These are phyloP conservation scores for Proctacanthus coquilletti DNA, from an alignment of 1,140 invertebrate genomes.

Conservation along the genomic window DNA sequence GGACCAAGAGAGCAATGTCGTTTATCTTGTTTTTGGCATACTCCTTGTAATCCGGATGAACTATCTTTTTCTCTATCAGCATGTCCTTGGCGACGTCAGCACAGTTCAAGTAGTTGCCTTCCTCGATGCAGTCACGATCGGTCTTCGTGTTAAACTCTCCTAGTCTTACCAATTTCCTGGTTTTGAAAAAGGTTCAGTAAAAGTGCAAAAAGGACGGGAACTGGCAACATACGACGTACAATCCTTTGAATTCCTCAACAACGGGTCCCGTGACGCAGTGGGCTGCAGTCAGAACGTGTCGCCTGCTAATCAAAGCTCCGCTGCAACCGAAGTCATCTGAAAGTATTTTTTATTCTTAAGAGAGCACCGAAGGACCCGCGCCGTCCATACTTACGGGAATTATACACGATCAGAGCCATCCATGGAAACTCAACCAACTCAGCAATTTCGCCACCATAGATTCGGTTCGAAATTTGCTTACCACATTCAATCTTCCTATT, in stretches of 20 bases:
- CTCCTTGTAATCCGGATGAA: conserved; percentile 30
- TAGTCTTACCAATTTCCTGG: conserved; percentile 36
- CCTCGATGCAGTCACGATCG: conserved; percentile 37
- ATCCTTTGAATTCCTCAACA: conserved; percentile 17
- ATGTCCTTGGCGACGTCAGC: conserved; percentile 28
- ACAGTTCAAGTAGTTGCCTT: conserved; percentile 21
- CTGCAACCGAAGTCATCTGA: conserved; percentile 34
- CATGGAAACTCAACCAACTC: conserved; percentile 43
- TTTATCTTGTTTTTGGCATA: conserved; percentile 29
- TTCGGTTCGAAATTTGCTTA: conserved; percentile 24
- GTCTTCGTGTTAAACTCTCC: conserved; percentile 44
- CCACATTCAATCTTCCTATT: conserved; percentile 27
- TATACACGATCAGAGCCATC: conserved; percentile 53
- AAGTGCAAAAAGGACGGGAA: too few species aligned
- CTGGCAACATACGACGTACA: conserved; percentile 18
- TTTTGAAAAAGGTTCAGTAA: background rate
- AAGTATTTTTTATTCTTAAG: background rate
- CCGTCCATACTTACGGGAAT: conserved; percentile 19
- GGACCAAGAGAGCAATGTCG: conserved; percentile 61
- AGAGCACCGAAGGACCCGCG: background rate
- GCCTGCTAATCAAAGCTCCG: conserved; percentile 39
- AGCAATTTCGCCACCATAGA: conserved; percentile 34
- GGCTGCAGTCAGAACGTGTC: conserved; percentile 58
- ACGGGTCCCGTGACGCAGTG: conserved; percentile 58
- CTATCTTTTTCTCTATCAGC: conserved; percentile 21